Evolutionary conservation across 2,113 vertebrate genomes (phyloP).

Genomic region (Cynoglossus semilaevis): DNA sequence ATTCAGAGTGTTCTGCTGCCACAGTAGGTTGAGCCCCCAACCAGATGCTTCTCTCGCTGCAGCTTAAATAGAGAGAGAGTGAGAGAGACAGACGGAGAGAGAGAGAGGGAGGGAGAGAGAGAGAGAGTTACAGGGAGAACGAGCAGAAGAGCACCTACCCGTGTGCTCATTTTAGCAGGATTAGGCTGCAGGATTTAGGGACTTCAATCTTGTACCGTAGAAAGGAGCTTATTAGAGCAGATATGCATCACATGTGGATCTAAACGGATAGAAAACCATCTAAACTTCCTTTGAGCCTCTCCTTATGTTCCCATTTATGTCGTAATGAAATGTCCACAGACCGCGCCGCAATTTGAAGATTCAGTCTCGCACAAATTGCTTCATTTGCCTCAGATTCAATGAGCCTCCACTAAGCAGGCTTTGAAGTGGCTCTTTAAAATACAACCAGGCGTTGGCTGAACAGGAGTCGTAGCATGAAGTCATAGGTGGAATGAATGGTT

Average conservation of each 20-base stretch:
- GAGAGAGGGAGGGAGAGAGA: slow-evolving; percentile 9
- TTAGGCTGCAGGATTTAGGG: slow-evolving; percentile 45
- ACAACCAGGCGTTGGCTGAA: slow-evolving; percentile 1
- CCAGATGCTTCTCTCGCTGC: slow-evolving; percentile 71
- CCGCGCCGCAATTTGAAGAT: slow-evolving; percentile 26
- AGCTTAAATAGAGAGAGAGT: slow-evolving; percentile 54
- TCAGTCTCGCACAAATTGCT: slow-evolving; percentile 5
- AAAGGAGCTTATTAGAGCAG: slow-evolving; percentile 43
- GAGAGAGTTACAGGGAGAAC: too few relatives aligned
- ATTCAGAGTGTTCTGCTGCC: slow-evolving; percentile 67
- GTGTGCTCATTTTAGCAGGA: slow-evolving; percentile 46
- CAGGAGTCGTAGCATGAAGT: background rate
- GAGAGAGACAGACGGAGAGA: slow-evolving; percentile 10
- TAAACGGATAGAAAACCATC: slow-evolving; percentile 9
- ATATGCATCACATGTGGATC: slow-evolving; percentile 32
- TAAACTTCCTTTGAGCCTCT: slow-evolving; percentile 27
- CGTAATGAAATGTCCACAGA: slow-evolving; percentile 4
- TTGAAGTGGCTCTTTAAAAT: slow-evolving; percentile 4
- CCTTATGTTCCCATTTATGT: slow-evolving; percentile 13
- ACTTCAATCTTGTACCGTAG: slow-evolving; percentile 41
- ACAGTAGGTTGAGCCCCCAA: slow-evolving; percentile 63
- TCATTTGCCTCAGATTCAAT: slow-evolving; percentile 10
- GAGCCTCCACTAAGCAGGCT: background rate
- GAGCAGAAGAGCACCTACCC: too few relatives aligned
- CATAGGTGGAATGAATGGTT: slow-evolving; percentile 3